Evolutionary conservation across 2,797 vertebrate species (phyloP).

Genomic region (Sebastes alutus): DNA sequence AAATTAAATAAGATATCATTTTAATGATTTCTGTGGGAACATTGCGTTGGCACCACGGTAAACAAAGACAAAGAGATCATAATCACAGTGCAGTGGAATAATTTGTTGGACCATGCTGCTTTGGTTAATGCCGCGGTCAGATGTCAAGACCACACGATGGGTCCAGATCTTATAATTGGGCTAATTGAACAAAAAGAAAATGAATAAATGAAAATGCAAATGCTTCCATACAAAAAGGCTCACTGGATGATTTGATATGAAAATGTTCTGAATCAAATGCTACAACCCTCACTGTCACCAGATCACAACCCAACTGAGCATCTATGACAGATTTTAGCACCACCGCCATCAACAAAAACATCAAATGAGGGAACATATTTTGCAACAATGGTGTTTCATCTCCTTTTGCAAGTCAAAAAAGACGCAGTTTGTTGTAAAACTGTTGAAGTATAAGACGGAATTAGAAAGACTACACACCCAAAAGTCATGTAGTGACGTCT

Average conservation of each 20-base stretch:
- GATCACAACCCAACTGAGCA: neutral
- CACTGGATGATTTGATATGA: neutral
- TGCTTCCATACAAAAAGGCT: neutral
- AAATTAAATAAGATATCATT: neutral
- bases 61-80: neutral
- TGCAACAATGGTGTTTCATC: neutral
- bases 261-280: neutral
- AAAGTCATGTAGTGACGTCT: fast-evolving
- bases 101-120: neutral
- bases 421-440: no score
- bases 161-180: neutral
- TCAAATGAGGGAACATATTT: no score
- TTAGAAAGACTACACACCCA: no score
- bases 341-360: neutral
- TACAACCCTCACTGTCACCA: neutral
- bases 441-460: no score
- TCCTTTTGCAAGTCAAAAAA: neutral
- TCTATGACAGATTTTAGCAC: neutral
- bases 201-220: neutral
- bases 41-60: neutral
- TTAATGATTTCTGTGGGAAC: neutral
- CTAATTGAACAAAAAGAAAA: neutral
- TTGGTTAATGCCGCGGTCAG: neutral
- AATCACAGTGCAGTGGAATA: neutral
- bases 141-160: neutral